phyloP scores from a whole-genome alignment of 2,113 vertebrate genomes.

The Rhadina sibilatrix region DNA sequence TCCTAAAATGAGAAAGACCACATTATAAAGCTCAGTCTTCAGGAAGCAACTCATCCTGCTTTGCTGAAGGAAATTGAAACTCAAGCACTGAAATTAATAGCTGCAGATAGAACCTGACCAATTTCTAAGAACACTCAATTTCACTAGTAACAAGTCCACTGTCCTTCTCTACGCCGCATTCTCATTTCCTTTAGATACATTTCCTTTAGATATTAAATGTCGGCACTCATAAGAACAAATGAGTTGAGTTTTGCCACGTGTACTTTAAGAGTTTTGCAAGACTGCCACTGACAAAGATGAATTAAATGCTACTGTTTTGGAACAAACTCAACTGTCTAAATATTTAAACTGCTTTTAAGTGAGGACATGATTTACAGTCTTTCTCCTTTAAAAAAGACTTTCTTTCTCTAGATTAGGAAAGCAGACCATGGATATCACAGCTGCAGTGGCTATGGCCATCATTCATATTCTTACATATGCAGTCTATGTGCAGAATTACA shows the following conservation, averaged over 20 bases:
- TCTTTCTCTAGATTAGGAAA: background rate
- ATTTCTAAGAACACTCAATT: background rate
- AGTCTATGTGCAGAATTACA: background rate
- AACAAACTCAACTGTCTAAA: conserved; percentile 31
- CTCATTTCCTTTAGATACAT: background rate
- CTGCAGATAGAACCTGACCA: background rate
- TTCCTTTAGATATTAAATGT: background rate
- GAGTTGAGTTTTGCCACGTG: background rate
- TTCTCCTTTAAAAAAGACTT: background rate
- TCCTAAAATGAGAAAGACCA: background rate
- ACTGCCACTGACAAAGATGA: background rate
- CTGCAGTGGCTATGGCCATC: background rate
- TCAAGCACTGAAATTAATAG: background rate
- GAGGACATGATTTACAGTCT: background rate
- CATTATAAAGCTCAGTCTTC: background rate
- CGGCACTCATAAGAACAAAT: background rate
- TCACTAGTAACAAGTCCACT: background rate
- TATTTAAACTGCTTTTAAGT: conserved; percentile 8
- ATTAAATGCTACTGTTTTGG: conserved; percentile 27
- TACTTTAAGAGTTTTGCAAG: background rate
- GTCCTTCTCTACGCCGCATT: background rate
- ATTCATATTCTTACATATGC: background rate
- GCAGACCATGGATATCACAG: background rate
- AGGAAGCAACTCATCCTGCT: background rate
- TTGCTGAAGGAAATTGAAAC: background rate